Conservation (phyloP, 2,797 vertebrate species). For the Paedocypris micromegethes region DNA sequence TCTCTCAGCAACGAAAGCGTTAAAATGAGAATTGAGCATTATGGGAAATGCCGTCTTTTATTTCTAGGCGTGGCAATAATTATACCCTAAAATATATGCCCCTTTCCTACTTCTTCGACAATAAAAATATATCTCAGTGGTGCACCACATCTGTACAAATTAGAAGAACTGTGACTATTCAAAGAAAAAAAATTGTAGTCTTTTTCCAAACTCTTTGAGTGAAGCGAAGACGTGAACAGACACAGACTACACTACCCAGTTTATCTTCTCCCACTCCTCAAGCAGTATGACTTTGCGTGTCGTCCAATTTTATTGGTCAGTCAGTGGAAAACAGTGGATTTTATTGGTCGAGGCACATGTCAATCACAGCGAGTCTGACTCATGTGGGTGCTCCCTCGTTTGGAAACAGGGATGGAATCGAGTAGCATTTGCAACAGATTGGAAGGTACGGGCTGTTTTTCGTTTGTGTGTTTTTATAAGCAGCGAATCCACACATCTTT, state of each 20-base stretch:
- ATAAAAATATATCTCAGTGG: neutral
- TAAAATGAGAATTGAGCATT: constrained; percentile 9
- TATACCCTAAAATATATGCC: neutral
- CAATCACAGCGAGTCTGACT: constrained; percentile 50
- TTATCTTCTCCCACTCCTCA: constrained; percentile 27
- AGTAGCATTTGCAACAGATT: constrained; percentile 47
- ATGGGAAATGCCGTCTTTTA: constrained; percentile 57
- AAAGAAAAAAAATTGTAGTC: no score
- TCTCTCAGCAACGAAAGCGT: neutral
- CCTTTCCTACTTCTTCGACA: neutral
- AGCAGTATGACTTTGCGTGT: constrained; percentile 25
- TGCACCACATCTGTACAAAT: no score
- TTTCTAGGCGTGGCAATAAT: constrained; percentile 58
- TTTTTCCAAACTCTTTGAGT: constrained; percentile 14
- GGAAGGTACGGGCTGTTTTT: constrained; percentile 56
- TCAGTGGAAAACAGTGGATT: constrained; percentile 34
- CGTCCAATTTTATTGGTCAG: constrained; percentile 48
- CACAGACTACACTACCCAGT: constrained; percentile 45
- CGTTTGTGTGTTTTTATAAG: neutral
- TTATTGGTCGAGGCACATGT: constrained; percentile 48
- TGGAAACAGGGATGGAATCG: constrained; percentile 54
- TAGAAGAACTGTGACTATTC: neutral
- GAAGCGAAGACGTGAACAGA: neutral
- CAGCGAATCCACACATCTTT: neutral
- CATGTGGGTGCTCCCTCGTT: constrained; percentile 54